Percentiles rank a stretch among this genome's conserved stretches.
Evolutionary conservation across 2,797 vertebrate species (phyloP).

Genomic region (Pseudopleuronectes americanus): DNA sequence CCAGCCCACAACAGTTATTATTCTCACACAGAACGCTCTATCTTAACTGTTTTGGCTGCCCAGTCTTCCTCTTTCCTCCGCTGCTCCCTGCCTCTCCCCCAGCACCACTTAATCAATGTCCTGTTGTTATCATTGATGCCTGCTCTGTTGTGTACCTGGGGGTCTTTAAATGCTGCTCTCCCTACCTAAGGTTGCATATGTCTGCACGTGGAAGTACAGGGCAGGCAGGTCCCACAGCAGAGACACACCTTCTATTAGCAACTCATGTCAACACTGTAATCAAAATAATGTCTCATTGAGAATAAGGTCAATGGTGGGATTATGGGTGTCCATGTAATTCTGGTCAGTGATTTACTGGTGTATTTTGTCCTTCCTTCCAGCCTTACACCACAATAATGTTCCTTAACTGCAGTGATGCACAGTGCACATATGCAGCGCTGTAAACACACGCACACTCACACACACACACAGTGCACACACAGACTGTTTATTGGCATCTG

Average conservation of each 20-base stretch:
- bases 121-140: background rate
- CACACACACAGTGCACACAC: conserved; percentile 24
- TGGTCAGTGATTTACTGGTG: background rate
- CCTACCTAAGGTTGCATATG: background rate
- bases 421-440: conserved; percentile 16
- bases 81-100: no score
- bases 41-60: no score
- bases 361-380: conserved; percentile 13
- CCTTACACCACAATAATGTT: conserved; percentile 37
- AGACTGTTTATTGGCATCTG: conserved; percentile 70
- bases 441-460: conserved; percentile 11
- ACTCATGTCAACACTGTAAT: no score
- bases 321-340: background rate
- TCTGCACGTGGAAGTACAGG: background rate
- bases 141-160: background rate
- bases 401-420: conserved; percentile 24
- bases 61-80: no score
- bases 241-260: background rate
- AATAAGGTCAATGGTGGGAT: no score
- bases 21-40: background rate
- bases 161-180: background rate
- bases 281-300: no score
- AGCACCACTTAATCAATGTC: conserved; percentile 1
- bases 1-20: background rate
- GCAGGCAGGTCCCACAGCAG: background rate